Conservation (phyloP, 2,113 vertebrate genomes). For the Motacilla tschutschensis region DNA sequence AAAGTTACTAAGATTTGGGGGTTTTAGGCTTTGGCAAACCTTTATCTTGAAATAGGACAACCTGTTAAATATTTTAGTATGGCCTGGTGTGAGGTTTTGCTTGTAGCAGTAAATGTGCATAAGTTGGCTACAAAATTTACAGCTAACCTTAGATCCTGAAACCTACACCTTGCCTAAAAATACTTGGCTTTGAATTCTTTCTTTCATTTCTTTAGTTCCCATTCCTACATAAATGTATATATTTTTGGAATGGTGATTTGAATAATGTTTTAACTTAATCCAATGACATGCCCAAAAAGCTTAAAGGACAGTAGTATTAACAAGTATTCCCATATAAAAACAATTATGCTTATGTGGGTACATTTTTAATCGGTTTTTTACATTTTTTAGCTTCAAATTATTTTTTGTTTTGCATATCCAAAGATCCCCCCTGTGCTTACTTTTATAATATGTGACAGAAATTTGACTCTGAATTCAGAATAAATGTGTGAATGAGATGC, state of each 20-base stretch:
- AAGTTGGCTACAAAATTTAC: not conserved
- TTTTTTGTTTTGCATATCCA: not conserved
- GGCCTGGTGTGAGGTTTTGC: not conserved
- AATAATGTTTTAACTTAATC: not conserved
- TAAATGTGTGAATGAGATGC: not conserved
- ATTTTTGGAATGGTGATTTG: not conserved
- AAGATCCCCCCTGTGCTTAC: not conserved
- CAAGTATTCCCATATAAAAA: not conserved
- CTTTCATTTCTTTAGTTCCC: not conserved
- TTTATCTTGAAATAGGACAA: not conserved
- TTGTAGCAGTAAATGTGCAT: not conserved
- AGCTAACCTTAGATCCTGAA: not conserved
- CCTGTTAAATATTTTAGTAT: not conserved
- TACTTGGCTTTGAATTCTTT: not conserved
- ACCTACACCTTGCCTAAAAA: not conserved
- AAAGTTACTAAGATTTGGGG: not conserved
- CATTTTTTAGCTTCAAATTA: not conserved
- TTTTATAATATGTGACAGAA: not conserved
- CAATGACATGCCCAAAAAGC: not conserved
- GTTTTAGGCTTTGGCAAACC: not conserved
- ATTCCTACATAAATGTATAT: not conserved
- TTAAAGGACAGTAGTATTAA: too few species aligned
- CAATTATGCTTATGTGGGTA: not conserved
- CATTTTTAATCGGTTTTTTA: fast-evolving
- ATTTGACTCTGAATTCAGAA: not conserved